Base-by-base conservation (phyloP, 1,140 invertebrate species). In the Mycetomoellerius zeteki region DNA sequence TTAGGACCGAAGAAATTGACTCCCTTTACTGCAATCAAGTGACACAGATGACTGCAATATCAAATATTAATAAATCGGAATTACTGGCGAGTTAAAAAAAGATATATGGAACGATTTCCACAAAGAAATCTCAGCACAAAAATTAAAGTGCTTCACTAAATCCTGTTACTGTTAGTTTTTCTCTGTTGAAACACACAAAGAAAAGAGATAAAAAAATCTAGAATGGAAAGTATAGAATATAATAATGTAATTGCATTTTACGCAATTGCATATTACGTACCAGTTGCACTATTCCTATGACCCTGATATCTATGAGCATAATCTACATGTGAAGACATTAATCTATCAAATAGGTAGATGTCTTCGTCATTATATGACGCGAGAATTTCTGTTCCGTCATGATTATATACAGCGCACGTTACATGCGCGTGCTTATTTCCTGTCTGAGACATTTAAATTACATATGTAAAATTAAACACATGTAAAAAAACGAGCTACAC, bases 311-410 rank as follows among this genome's bases (percentile, higher is more conserved):
- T 96, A 92, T 98, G 97, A 10, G 97, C 95, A 94, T 96, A 97
- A 90, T 97, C 96, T 62, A 96, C 95, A 30, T 96, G 95, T 73
- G 96, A 91, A 95, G 94, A 86, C 88, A 82, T 72, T 37, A 87
- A 95, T n/a, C 96, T 96, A 94, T 99, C 97, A 94, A 99, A 99
- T 30, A 99, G 94, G 96, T 99, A 99, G 90, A 99, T 98, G 93
- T 98, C 97, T 81, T 99, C 98, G 95, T 99, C 98, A 95, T 98
- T 99, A 94, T 99, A 99, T 0, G 98, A 98, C 4, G 97, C 98
- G 19, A 99, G 94, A 85, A 99, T 97, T 96, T 99, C 98, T 84
- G 97, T 96, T 60, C 99, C 98, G 95, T 98, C 98, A 95, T 99
- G 97, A 96, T 98, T 99, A 94, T 99, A 99, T 0, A 99, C 97